Percentiles rank a stretch among this genome's conserved stretches.
Conservation (phyloP, 2,888 invertebrate genomes). For the Ochropleura leucogaster region DNA sequence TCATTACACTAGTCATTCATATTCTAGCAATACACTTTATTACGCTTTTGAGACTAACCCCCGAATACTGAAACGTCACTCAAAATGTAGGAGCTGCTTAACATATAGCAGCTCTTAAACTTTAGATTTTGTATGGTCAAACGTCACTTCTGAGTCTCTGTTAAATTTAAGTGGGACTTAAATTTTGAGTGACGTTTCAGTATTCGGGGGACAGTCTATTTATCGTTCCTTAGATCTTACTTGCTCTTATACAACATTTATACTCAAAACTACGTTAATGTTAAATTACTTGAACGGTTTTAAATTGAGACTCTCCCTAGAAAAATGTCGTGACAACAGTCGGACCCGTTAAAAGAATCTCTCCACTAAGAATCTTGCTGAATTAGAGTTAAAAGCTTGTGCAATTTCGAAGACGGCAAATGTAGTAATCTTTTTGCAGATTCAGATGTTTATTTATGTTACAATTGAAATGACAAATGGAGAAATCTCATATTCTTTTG, state of each 20-base stretch:
- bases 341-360: background rate
- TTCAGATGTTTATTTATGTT: slow-evolving; percentile 36
- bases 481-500: slow-evolving; percentile 58
- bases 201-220: too few relatives aligned
- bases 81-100: too few relatives aligned
- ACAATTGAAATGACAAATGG: slow-evolving; percentile 53
- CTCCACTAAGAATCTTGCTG: background rate
- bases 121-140: too few relatives aligned
- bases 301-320: background rate
- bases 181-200: too few relatives aligned
- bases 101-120: too few relatives aligned
- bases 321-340: slow-evolving; percentile 2
- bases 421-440: slow-evolving; percentile 13
- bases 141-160: too few relatives aligned
- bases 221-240: background rate
- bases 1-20: background rate
- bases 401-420: slow-evolving; percentile 26
- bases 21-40: background rate
- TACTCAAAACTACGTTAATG: background rate
- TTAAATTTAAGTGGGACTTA: too few relatives aligned
- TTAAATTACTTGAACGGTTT: background rate
- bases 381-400: slow-evolving; percentile 15
- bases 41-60: background rate
- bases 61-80: too few relatives aligned
- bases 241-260: background rate